A percentile compares a stretch with the other conserved stretches of the same genome.
phyloP scores from a whole-genome alignment of 2,888 invertebrate genomes.

The Noctua fimbriata region DNA sequence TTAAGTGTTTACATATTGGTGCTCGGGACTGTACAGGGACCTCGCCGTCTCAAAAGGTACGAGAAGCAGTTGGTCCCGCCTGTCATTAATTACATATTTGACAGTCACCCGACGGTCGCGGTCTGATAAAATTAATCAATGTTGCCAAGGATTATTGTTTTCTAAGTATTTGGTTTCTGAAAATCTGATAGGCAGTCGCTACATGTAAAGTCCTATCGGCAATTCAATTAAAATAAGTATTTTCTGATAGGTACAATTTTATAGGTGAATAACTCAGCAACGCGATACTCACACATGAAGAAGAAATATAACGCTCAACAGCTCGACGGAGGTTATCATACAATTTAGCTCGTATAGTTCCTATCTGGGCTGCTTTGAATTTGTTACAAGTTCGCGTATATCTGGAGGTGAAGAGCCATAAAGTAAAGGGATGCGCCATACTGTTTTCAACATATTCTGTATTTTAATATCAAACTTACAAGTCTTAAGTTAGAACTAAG shows the following conservation, averaged over 20 bases:
- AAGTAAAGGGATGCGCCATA: conserved; percentile 12
- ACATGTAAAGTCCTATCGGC: no score
- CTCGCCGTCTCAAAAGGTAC: neutral
- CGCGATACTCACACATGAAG: conserved; percentile 17
- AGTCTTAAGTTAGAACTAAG: neutral
- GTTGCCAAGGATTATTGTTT: neutral
- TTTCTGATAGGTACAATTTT: neutral
- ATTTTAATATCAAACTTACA: neutral
- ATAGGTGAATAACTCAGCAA: conserved; percentile 28
- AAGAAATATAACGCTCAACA: conserved; percentile 58
- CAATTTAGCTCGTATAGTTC: conserved; percentile 72
- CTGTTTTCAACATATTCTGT: no score
- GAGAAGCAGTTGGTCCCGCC: neutral
- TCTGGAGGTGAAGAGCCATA: conserved; percentile 40
- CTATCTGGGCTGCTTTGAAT: conserved; percentile 72
- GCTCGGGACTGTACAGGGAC: no score
- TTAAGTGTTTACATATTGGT: no score
- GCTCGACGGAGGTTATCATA: conserved; percentile 68
- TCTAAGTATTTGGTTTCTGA: neutral
- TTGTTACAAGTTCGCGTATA: conserved; percentile 76
- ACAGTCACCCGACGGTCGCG: neutral
- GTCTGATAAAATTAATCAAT: neutral
- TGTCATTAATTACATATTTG: neutral
- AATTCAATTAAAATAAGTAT: neutral
- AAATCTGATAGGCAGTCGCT: neutral